Percentiles rank a stretch among this genome's conserved stretches.
phyloP scores from a whole-genome alignment of 2,888 invertebrate species.

The Agriopis aurantiaria region DNA sequence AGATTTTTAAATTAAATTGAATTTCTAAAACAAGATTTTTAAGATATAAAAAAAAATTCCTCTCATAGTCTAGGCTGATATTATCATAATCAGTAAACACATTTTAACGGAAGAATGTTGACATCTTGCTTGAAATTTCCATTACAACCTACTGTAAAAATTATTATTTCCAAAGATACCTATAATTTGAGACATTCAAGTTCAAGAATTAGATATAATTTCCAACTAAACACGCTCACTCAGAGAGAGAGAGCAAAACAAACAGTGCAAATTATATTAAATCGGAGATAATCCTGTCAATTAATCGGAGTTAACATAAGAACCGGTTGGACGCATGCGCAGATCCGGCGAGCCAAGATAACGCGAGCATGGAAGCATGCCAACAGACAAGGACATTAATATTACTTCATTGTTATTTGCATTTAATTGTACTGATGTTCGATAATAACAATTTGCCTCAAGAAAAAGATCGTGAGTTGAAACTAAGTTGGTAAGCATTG shows the following conservation, averaged over 20 bases:
- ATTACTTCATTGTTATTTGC: conserved; percentile 53
- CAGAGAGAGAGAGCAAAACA: conserved; percentile 75
- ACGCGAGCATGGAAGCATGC: conserved; percentile 62
- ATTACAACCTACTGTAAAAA: too few species aligned
- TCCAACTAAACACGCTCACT: conserved; percentile 61
- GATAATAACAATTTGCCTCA: background rate
- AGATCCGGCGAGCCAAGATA: conserved; percentile 72
- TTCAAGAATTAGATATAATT: conserved; percentile 50
- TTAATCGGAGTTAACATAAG: conserved; percentile 84
- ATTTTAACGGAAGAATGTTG: too few species aligned
- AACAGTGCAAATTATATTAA: conserved; percentile 84
- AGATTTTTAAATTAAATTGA: too few species aligned
- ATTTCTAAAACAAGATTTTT: too few species aligned
- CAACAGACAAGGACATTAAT: conserved; percentile 62
- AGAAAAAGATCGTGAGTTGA: too few species aligned
- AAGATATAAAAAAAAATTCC: too few species aligned
- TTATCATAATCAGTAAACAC: too few species aligned
- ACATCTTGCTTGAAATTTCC: too few species aligned
- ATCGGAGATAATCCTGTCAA: conserved; percentile 86
- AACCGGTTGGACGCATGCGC: conserved; percentile 82
- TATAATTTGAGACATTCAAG: too few species aligned
- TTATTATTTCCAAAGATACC: too few species aligned
- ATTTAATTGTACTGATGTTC: conserved; percentile 9
- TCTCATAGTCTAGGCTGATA: too few species aligned
- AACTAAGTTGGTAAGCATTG: too few species aligned